Conservation (phyloP, 2,797 vertebrate genomes). For the Sebastes iracundus region DNA sequence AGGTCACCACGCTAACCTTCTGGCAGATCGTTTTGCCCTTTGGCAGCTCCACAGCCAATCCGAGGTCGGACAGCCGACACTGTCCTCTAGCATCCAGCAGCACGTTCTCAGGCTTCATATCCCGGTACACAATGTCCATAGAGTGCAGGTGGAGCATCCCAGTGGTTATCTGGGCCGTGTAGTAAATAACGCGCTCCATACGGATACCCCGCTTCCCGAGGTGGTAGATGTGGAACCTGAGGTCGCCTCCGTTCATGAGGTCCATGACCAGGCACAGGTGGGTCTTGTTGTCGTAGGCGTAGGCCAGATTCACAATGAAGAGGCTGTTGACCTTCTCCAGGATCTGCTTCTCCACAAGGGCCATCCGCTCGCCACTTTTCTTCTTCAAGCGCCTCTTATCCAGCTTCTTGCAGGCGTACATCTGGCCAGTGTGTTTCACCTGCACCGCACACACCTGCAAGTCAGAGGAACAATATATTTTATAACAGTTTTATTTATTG, state of each 20-base stretch:
- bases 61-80: constrained; percentile 92
- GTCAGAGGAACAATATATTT: background rate
- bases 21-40: constrained; percentile 84
- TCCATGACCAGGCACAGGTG: constrained; percentile 95
- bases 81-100: constrained; percentile 90
- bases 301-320: constrained; percentile 91
- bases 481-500: background rate
- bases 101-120: constrained; percentile 94
- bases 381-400: constrained; percentile 92
- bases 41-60: constrained; percentile 87
- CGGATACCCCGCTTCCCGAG: constrained; percentile 87
- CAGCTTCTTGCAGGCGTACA: constrained; percentile 96
- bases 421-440: constrained; percentile 91
- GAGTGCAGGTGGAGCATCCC: constrained; percentile 90
- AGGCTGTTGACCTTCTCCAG: constrained; percentile 90
- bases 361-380: constrained; percentile 89
- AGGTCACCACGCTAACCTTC: constrained; percentile 79
- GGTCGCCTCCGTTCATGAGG: constrained; percentile 95
- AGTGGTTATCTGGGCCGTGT: constrained; percentile 89
- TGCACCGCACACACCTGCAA: constrained; percentile 92
- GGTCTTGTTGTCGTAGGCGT: constrained; percentile 88
- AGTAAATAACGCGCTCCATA: constrained; percentile 88
- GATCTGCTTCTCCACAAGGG: constrained; percentile 91
- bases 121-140: constrained; percentile 86
- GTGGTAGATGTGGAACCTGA: constrained; percentile 93